Base-by-base conservation (phyloP, 2,797 vertebrate species). In the Acanthurus lineatus region DNA sequence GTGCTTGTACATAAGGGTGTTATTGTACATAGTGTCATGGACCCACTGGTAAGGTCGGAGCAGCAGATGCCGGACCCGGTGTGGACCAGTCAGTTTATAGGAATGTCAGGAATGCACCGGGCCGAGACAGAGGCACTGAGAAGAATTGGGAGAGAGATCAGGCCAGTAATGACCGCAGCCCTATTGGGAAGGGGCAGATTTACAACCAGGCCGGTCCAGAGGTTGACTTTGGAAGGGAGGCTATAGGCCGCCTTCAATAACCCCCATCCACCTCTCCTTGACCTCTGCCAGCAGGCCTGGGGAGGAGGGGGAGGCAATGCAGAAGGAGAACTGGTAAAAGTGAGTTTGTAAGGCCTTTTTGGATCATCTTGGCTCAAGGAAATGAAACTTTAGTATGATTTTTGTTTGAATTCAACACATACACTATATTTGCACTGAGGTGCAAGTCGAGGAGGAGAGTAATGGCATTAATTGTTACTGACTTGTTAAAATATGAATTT, bases 31-130 rank as follows among this genome's bases (percentile, higher is more conserved):
- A 52, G 76, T 56, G 76, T 81, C 63, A 42, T 38, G 51, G 19
- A 48, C 73, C 47, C 35, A 63, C 58, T 64, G 66, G 63, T 65
- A 61, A 77, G 85, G 73, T 75, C 2, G n/a, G 38, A 79, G 77
- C 76, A 88, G 85, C 91, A 91, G 88, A 93, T 89, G 86, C 82
- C 86, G 69, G 72, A 80, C 76, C 63, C 35, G 42, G 60, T 85
- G 68, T 44, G 32, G 81, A 80, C 69, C 77, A 88, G 91, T 92
- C 90, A 92, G 83, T 80, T 65, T 83, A 77, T 48, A 80, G 90
- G 93, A 94, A 96, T 95, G 92, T 86, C n/a, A 89, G 88, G 91
- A 95, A 95, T 95, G 91, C 85, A 78, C 67, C 73, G 84, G 82
- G 69, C 76, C 73, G 83, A 81, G 79, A 81, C 54, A 82, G 76